Evolutionary conservation across 1,140 invertebrate genomes (phyloP), one percentile per base, ranked within the genome.

Genomic region (Ladona fulva): DNA sequence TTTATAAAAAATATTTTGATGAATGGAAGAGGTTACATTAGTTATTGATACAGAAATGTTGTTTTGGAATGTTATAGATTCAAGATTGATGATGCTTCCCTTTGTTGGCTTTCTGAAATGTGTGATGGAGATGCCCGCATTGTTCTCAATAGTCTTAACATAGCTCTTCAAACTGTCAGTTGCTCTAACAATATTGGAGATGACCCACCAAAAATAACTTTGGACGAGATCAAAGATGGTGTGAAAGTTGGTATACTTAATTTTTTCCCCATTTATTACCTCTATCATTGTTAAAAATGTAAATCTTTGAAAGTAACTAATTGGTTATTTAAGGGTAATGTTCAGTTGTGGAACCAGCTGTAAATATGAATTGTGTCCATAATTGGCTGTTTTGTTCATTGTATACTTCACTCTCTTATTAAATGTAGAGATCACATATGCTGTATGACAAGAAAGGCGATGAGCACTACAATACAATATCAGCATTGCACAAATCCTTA

Each of bases 401-500:
- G 1, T 3, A 7, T 42, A 76, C 16, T 76, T 37, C 29, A 79
- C 77, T 6, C 29, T 80, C 77, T 6, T 80, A 81, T 82, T 74
- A 83, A 91, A 19, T 87, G 19, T 87, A 92, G 83, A 89, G 89
- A 81, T 89, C 90, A 25, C 91, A 92, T 82, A 87, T 94, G 79
- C 80, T 94, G 19, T 95, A 95, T 84, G 94, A 95, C 81, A 88
- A 89, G 78, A 89, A 90, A 83, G 93, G 94, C 19, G 94, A 95
- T 78, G 91, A 94, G 82, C 93, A 95, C 85, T 96, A 94, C 83
- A 92, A 95, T 81, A 90, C 90, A 25, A 92, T 93, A 80, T 95
- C 94, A 12, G 94, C 94, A 0, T 85, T 95, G 44, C 93, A 94
- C 80, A 95, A 96, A 84, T 94, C 93, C 0, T 92, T 96, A n/a